Base-by-base conservation (phyloP, 2,113 vertebrate species). In the Ailuropoda melanoleuca region DNA sequence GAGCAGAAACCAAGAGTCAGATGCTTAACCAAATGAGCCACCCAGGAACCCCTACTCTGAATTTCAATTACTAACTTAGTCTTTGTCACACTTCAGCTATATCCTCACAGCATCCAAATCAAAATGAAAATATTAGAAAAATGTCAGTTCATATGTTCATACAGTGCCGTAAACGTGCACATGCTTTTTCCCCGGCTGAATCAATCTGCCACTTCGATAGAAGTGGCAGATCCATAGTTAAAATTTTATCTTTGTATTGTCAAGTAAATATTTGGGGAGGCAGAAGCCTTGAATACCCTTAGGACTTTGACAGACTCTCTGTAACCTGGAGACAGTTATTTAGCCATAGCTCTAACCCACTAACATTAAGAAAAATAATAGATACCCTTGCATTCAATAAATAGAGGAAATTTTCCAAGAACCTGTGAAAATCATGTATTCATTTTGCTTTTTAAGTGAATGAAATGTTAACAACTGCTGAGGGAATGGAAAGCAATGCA, bases 11-110 rank as follows among this genome's bases (percentile, higher is more conserved):
- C 31, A 34, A 66, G 64, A 34, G 64, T 66, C 64, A 66, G 64
- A 12, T 0, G 0, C 64, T n/a, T 66, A 66, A n/a, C 34, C 64
- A 66, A 66, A 34, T 66, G 64, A 66, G 64, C 15, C 34, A 66
- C 31, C 34, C 64, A 66, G 34, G 64, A 3, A 12, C 15, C 31
- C 15, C 64, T 95, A 19, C 17, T 94, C 26, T 95, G 56, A 93
- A 81, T 86, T 92, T 90, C 50, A 74, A 24, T 96, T 70, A 93
- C 39, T 74, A 81, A 70, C 72, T 86, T 87, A 24, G 68, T 78
- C 37, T 93, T 96, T 96, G 90, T 93, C 90, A 95, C 39, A 83
- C 9, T 94, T 74, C 43, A 88, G 62, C 62, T 92, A 9, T 80
- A 74, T 91, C 39, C 48, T 80, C 48, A 56, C 31, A 91, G 11